Percentiles rank a stretch among this genome's conserved stretches.
Conservation (phyloP, 2,113 vertebrate species). For the Colistium nudipinnis region DNA sequence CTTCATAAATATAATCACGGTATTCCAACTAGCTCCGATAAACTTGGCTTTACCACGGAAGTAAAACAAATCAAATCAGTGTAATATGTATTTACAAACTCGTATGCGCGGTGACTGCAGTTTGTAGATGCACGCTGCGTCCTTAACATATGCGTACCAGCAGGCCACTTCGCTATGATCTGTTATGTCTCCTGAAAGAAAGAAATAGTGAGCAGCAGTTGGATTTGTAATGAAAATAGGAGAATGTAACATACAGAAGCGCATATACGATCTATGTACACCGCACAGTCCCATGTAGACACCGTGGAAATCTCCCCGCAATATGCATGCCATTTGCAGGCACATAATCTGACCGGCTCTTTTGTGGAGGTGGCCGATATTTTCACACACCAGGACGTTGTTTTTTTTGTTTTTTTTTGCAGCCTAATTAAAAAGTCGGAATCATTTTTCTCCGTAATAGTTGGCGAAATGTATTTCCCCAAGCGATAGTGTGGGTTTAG, state of each 20-base stretch:
- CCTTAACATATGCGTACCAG: constrained; percentile 27
- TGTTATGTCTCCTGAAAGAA: constrained; percentile 33
- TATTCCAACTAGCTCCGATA: constrained; percentile 18
- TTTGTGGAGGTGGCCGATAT: neutral
- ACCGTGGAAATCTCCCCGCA: too few species aligned
- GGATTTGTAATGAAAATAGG: too few species aligned
- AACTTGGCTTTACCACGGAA: constrained; percentile 40
- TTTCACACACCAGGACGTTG: neutral
- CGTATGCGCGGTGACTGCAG: neutral
- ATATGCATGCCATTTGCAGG: too few species aligned
- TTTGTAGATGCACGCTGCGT: constrained; percentile 12
- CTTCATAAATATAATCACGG: constrained; percentile 6
- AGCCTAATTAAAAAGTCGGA: neutral
- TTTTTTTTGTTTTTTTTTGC: too few species aligned
- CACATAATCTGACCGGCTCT: too few species aligned
- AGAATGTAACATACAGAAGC: too few species aligned
- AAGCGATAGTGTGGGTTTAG: neutral
- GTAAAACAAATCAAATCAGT: constrained; percentile 36
- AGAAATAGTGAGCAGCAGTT: too few species aligned
- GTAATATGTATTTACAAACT: constrained; percentile 23
- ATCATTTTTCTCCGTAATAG: neutral
- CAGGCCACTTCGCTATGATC: constrained; percentile 12
- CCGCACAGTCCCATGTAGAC: too few species aligned
- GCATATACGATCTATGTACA: too few species aligned
- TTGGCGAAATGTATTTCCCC: neutral